Conservation (phyloP, 1,140 invertebrate genomes). For the Limonius californicus region DNA sequence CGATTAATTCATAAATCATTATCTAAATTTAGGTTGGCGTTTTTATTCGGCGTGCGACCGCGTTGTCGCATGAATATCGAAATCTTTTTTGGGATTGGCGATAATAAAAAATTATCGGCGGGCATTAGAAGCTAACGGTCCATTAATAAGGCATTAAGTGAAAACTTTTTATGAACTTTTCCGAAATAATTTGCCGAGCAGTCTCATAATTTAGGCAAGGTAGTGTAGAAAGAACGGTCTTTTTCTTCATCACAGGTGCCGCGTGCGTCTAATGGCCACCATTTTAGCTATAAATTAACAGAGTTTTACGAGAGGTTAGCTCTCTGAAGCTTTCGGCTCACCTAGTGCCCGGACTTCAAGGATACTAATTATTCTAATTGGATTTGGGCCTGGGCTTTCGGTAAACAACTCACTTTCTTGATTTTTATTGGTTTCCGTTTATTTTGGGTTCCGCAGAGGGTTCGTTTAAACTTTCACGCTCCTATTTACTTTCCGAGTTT, state of each 20-base stretch:
- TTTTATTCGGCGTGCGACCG: too few relatives aligned
- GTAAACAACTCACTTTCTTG: slow-evolving; percentile 10
- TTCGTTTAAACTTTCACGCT: neutral
- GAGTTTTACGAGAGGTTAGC: slow-evolving; percentile 11
- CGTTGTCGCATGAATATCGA: too few relatives aligned
- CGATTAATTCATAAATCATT: too few relatives aligned
- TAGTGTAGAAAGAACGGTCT: slow-evolving; percentile 7
- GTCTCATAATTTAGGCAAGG: slow-evolving; percentile 12
- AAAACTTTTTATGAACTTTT: slow-evolving; percentile 11
- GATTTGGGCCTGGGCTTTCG: slow-evolving; percentile 4
- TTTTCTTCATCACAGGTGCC: slow-evolving; percentile 12
- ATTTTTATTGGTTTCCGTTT: slow-evolving; percentile 10
- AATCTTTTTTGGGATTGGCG: neutral
- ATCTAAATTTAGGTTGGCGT: too few relatives aligned
- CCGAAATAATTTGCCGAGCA: slow-evolving; percentile 4
- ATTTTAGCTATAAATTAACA: slow-evolving; percentile 12
- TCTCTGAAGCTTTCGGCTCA: slow-evolving; percentile 1
- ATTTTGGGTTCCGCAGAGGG: neutral
- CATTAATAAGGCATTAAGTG: slow-evolving; percentile 3
- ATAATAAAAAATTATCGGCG: slow-evolving; percentile 8
- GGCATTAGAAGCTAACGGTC: neutral
- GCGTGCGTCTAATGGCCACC: slow-evolving; percentile 5
- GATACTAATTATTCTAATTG: slow-evolving; percentile 15
- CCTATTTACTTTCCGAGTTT: too few relatives aligned
- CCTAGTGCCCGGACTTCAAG: slow-evolving; percentile 11